Evolutionary conservation across 2,797 vertebrate genomes (phyloP).

Genomic region (Tinamus major): DNA sequence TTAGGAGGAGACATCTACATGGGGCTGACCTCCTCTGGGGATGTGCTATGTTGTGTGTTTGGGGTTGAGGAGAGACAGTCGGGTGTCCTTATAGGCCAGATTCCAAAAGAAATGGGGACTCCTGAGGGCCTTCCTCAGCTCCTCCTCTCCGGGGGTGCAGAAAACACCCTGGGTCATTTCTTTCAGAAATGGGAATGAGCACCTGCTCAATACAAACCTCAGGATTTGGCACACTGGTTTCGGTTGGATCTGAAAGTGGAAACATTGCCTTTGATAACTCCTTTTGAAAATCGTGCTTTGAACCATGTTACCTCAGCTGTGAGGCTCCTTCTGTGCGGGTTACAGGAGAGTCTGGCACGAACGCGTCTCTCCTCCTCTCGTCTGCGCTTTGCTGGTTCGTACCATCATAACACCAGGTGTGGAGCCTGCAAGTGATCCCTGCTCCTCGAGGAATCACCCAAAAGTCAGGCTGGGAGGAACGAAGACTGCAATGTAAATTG

Average conservation of each 20-base stretch:
- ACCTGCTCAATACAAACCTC: background rate
- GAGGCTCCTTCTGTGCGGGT: background rate
- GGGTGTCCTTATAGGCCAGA: background rate
- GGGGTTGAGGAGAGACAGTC: background rate
- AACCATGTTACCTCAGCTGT: background rate
- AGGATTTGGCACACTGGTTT: background rate
- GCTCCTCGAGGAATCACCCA: background rate
- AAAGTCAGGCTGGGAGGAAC: background rate
- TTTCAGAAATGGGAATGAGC: fast-evolving
- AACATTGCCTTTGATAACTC: background rate
- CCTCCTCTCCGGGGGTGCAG: background rate
- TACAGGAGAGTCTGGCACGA: background rate
- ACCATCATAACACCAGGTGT: background rate
- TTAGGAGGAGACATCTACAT: background rate
- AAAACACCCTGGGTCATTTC: background rate
- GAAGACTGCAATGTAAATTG: background rate
- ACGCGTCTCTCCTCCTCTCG: fast-evolving
- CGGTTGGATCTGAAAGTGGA: background rate
- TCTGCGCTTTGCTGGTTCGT: background rate
- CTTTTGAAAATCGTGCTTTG: background rate
- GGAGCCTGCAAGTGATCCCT: background rate
- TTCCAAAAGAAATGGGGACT: background rate
- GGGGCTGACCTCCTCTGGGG: background rate
- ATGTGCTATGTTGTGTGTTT: background rate
- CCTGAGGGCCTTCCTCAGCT: background rate